These are phyloP conservation scores for Aphidius colemani DNA, from an alignment of 2,888 invertebrate genomes.

Conservation along the genomic window DNA sequence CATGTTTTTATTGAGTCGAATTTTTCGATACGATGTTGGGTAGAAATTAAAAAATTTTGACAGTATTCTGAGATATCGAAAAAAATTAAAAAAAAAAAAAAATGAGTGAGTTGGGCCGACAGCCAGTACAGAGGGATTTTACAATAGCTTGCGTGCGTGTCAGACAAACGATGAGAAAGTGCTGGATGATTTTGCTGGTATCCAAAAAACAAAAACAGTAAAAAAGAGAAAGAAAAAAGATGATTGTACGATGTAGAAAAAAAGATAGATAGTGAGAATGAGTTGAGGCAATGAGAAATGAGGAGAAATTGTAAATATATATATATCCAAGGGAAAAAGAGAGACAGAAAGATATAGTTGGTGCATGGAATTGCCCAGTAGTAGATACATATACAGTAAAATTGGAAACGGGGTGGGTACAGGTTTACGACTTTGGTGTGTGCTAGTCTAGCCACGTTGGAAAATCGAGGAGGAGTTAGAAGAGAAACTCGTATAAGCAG, in stretches of 20 bases:
- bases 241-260: not conserved
- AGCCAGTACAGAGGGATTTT: slow-evolving; percentile 3
- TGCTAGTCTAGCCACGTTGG: slow-evolving; percentile 49
- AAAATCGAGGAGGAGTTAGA: slow-evolving; percentile 52
- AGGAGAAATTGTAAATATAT: slow-evolving; percentile 16
- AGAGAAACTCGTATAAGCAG: slow-evolving; percentile 38
- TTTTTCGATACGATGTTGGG: too few species aligned
- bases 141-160: slow-evolving; percentile 50
- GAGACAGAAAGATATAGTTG: slow-evolving; percentile 26
- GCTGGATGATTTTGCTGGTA: slow-evolving; percentile 33
- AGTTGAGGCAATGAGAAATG: slow-evolving; percentile 20
- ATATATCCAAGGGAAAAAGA: slow-evolving; percentile 35
- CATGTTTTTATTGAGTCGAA: too few species aligned
- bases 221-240: not conserved
- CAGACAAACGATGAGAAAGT: slow-evolving; percentile 51
- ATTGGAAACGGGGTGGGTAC: slow-evolving; percentile 16
- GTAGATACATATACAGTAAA: slow-evolving; percentile 28
- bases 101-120: not conserved
- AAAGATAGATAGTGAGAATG: not conserved
- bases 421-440: slow-evolving; percentile 32
- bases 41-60: too few species aligned
- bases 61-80: too few species aligned
- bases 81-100: not conserved
- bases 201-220: slow-evolving; percentile 8
- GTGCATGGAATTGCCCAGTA: slow-evolving; percentile 30